Evolutionary conservation across 2,888 invertebrate species (phyloP).

Genomic region (Parnassius glacialis): DNA sequence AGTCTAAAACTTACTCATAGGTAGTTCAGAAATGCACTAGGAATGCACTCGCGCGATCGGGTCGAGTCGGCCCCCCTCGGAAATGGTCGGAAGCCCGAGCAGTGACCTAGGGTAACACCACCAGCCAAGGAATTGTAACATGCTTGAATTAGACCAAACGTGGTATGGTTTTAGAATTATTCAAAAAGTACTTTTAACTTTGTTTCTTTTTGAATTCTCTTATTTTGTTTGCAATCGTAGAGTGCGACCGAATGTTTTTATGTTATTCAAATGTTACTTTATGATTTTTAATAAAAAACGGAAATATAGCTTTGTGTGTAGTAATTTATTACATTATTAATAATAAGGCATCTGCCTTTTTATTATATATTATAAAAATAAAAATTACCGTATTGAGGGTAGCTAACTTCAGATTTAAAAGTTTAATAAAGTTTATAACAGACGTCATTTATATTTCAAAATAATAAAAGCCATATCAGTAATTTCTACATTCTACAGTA

Average conservation of each 20-base stretch:
- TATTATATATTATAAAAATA: no score
- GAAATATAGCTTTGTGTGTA: no score
- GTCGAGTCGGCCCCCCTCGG: constrained; percentile 45
- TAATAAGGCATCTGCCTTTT: no score
- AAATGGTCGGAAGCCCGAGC: constrained; percentile 48
- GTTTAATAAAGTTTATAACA: no score
- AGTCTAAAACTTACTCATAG: background rate
- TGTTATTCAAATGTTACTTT: no score
- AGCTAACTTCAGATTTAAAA: no score
- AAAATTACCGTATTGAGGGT: no score
- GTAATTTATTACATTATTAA: no score
- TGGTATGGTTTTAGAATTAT: constrained; percentile 20
- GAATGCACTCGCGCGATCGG: constrained; percentile 39
- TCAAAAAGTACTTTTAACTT: constrained; percentile 1
- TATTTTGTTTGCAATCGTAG: background rate
- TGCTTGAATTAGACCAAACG: constrained; percentile 30
- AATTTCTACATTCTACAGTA: no score
- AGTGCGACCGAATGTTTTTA: background rate
- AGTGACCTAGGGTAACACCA: constrained; percentile 62
- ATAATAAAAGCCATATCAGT: no score
- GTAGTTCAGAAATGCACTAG: constrained; percentile 15
- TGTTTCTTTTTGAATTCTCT: background rate
- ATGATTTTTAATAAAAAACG: no score
- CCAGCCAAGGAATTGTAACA: constrained; percentile 21
- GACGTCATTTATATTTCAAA: no score